Base-by-base conservation (phyloP, 2,797 vertebrate genomes). In the Mionectes olivaceus region DNA sequence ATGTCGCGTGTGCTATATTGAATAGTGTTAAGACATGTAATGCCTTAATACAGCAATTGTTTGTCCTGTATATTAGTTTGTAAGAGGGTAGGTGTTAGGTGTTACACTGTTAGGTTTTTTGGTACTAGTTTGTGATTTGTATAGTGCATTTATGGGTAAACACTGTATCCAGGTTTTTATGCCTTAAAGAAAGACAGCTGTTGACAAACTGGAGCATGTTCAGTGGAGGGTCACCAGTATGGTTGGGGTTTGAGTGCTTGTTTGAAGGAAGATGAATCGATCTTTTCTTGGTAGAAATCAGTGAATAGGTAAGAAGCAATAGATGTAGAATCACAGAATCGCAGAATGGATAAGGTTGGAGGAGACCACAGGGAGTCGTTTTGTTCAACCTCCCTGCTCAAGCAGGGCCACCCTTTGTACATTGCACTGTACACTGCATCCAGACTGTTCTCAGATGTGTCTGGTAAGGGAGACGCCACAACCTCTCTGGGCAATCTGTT, bases 201-300 rank as follows among this genome's bases (percentile, higher is more conserved):
- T 23, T 59, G 24, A 37, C 19, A 64, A 80, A 49, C 11, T 23
- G 63, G 10, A 59, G 23, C 63, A 64, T 13, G 39, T 64, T 84
- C 33, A 19, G 23, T 37, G 33, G 50, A 64, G 17, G 14, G 14
- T 27, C 13, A 37, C 8, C 24, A 24, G 14, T 19, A 32, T 10
- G 11, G 7, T 2, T 61, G 32, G 10, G 17, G 18, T 5, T 35
- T 59, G 61, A 75, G 21, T 0, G 0, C 23, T 59, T 70, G 12
- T 12, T 27, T 9, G 19, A 30, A 68, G 53, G 47, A 71, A 9
- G 13, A 39, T 41, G 11, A 81, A 85, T 4, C 11, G 24, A 9
- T 44, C 50, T 33, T 18, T 35, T 68, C 21, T 35, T 10, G 10
- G 43, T 64, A 56, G 18, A 18, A 32, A 73, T 59, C 39, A 59